Percentiles rank a stretch among this genome's conserved stretches.
These are phyloP conservation scores for Hemitrygon akajei DNA, from an alignment of 2,797 vertebrate genomes.

Conservation along the genomic window DNA sequence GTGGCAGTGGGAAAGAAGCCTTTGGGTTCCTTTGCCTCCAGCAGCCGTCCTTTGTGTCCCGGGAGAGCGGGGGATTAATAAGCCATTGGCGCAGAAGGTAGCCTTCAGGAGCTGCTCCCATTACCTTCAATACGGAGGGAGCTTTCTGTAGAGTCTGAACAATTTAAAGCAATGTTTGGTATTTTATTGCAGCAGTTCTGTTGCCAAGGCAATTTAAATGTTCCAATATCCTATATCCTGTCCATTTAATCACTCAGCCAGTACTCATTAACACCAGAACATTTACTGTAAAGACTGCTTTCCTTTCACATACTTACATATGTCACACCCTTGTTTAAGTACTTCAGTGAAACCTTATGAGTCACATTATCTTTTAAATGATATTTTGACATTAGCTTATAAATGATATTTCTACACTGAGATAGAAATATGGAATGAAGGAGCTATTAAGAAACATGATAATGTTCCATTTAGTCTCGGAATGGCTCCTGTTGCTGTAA, in stretches of 20 bases:
- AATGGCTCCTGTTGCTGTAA: too few relatives aligned
- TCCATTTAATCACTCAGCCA: background rate
- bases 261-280: too few relatives aligned
- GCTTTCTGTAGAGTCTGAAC: background rate
- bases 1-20: background rate
- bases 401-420: too few relatives aligned
- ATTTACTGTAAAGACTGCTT: background rate
- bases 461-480: too few relatives aligned
- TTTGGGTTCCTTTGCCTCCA: background rate
- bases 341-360: background rate
- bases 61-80: background rate
- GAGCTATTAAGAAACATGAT: too few relatives aligned
- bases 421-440: too few relatives aligned
- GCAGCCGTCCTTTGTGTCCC: background rate
- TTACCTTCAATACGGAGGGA: background rate
- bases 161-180: background rate
- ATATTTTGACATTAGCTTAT: too few relatives aligned
- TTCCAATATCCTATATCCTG: background rate
- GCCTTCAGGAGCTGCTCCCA: background rate
- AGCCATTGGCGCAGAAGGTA: background rate
- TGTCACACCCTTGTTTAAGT: background rate
- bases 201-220: background rate
- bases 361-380: too few relatives aligned
- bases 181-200: background rate
- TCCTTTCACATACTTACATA: background rate